Evolutionary conservation across 1,140 invertebrate genomes (phyloP).

Genomic region (Leptestheria dahalacensis): DNA sequence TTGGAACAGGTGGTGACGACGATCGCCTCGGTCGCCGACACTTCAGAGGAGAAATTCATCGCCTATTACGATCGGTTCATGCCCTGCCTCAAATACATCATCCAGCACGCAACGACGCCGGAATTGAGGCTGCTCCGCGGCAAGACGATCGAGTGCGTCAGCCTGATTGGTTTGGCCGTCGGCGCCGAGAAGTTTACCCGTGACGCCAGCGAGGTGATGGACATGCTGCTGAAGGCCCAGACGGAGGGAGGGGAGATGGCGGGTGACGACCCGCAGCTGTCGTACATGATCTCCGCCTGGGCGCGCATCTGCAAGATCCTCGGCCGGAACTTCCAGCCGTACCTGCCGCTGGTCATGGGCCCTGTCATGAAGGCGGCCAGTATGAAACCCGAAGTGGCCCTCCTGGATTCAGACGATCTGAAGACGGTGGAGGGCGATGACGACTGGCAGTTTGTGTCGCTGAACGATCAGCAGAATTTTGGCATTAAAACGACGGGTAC

Average conservation of each 20-base stretch:
- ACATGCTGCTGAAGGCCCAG: slow-evolving; percentile 81
- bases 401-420: slow-evolving; percentile 84
- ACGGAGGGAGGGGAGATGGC: slow-evolving; percentile 55
- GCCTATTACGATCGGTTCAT: slow-evolving; percentile 65
- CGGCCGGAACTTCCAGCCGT: slow-evolving; percentile 89
- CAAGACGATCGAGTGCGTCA: slow-evolving; percentile 97
- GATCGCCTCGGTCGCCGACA: slow-evolving; percentile 97
- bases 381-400: slow-evolving; percentile 92
- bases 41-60: slow-evolving; percentile 89
- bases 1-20: slow-evolving; percentile 97
- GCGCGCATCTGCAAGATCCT: slow-evolving; percentile 95
- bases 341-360: slow-evolving; percentile 92
- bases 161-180: slow-evolving; percentile 93
- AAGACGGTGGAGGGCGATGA: slow-evolving; percentile 48
- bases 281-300: slow-evolving; percentile 97
- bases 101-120: slow-evolving; percentile 75
- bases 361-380: slow-evolving; percentile 89
- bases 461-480: slow-evolving; percentile 91
- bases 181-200: slow-evolving; percentile 85
- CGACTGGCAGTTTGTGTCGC: slow-evolving; percentile 94
- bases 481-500: slow-evolving; percentile 70
- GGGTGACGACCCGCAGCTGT: slow-evolving; percentile 93
- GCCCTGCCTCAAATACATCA: slow-evolving; percentile 94
- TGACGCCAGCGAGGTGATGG: slow-evolving; percentile 94
- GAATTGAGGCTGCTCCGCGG: slow-evolving; percentile 79